A percentile compares a stretch with the other conserved stretches of the same genome.
Conservation (phyloP, 2,113 vertebrate species). For the Gavia stellata region DNA sequence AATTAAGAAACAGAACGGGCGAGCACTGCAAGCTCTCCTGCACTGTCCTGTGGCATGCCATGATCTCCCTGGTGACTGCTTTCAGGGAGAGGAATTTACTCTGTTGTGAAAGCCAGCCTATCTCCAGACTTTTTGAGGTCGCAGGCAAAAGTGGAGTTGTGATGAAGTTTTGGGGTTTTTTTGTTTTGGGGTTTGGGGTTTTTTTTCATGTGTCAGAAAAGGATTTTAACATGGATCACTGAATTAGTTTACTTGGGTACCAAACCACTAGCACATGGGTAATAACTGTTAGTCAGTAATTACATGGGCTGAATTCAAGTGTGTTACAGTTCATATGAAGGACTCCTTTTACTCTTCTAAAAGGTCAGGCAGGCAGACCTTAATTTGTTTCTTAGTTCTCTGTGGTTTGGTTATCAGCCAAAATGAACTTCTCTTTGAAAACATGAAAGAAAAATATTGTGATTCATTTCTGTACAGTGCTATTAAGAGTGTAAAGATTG, state of each 20-base stretch:
- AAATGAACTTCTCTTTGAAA: background rate
- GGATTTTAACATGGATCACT: background rate
- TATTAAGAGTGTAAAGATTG: background rate
- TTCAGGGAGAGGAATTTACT: background rate
- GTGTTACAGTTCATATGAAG: background rate
- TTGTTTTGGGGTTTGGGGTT: no score
- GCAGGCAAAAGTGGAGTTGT: background rate
- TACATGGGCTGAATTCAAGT: background rate
- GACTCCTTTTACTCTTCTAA: background rate
- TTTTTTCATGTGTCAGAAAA: background rate
- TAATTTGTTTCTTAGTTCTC: background rate
- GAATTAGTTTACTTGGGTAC: background rate
- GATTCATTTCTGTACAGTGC: background rate
- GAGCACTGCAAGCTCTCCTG: background rate
- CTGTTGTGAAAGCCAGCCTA: background rate
- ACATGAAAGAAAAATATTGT: background rate
- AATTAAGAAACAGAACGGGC: background rate
- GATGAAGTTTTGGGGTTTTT: background rate
- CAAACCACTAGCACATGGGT: background rate
- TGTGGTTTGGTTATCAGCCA: background rate
- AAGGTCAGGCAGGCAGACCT: background rate
- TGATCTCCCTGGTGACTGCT: background rate
- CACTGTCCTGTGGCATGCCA: rapidly evolving
- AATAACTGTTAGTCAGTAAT: background rate
- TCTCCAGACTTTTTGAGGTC: background rate